Conservation (phyloP, 2,113 vertebrate genomes). For the Oreochromis tanganicae region DNA sequence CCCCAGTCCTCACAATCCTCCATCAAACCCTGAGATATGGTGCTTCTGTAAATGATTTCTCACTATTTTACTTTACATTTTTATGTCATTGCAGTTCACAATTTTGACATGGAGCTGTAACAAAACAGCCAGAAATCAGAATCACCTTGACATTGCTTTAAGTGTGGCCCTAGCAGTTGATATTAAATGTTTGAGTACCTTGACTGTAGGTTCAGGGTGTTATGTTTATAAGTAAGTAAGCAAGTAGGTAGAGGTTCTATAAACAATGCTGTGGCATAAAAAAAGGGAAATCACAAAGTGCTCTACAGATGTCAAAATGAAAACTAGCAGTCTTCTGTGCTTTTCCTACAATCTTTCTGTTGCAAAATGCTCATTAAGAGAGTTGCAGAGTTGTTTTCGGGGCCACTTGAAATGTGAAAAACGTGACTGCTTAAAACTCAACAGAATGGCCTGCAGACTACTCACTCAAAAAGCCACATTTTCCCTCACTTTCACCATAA, state of each 20-base stretch:
- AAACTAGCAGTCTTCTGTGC: background rate
- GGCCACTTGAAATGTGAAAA: background rate
- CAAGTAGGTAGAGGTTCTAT: background rate
- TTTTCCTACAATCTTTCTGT: background rate
- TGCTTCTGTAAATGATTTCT: background rate
- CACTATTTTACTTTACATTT: background rate
- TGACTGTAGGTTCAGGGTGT: background rate
- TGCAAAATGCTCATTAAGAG: background rate
- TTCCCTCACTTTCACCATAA: slow-evolving; percentile 3
- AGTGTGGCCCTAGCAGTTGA: background rate
- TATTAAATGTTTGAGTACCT: background rate
- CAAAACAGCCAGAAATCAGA: background rate
- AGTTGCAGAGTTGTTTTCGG: background rate
- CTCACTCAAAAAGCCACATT: background rate
- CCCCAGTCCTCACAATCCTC: background rate
- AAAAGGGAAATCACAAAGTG: background rate
- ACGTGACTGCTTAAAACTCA: background rate
- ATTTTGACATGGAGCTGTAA: background rate
- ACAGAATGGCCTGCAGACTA: background rate
- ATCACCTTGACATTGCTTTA: background rate
- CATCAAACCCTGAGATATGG: background rate
- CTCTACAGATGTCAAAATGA: background rate
- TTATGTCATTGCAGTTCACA: background rate
- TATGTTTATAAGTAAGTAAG: background rate
- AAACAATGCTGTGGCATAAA: background rate